phyloP scores from a whole-genome alignment of 2,113 vertebrate genomes.

The Vidua macroura region DNA sequence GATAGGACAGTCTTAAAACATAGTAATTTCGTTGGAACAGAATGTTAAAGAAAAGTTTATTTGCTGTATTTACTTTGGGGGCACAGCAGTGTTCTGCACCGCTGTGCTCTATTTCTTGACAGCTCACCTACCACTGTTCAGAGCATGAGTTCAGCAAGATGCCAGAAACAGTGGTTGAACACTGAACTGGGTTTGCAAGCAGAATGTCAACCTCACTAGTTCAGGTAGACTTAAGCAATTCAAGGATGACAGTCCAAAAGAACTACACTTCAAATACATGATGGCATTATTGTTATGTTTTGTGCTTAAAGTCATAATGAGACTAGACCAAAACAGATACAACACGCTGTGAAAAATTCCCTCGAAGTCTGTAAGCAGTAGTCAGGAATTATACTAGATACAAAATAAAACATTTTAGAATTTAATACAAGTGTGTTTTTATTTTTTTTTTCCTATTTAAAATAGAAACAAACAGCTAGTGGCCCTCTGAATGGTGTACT shows the following conservation, averaged over 20 bases:
- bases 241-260: neutral
- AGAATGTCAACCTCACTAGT: neutral
- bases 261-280: neutral
- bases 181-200: neutral
- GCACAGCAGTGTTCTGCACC: neutral
- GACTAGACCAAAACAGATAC: neutral
- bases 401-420: neutral
- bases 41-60: neutral
- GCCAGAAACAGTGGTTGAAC: neutral
- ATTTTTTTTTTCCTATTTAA: neutral
- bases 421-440: neutral
- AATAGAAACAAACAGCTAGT: constrained; percentile 73
- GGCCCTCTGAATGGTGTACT: constrained; percentile 69
- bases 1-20: neutral
- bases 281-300: neutral
- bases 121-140: neutral
- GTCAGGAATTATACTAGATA: neutral
- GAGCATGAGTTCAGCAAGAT: neutral
- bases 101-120: neutral
- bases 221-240: neutral
- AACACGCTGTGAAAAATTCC: neutral
- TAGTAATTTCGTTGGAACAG: neutral
- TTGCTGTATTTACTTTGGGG: neutral
- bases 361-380: neutral
- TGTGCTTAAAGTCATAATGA: neutral